These are phyloP conservation scores for Pterobdella sp. DNA, from an alignment of 2,888 invertebrate species.

Conservation along the genomic window DNA sequence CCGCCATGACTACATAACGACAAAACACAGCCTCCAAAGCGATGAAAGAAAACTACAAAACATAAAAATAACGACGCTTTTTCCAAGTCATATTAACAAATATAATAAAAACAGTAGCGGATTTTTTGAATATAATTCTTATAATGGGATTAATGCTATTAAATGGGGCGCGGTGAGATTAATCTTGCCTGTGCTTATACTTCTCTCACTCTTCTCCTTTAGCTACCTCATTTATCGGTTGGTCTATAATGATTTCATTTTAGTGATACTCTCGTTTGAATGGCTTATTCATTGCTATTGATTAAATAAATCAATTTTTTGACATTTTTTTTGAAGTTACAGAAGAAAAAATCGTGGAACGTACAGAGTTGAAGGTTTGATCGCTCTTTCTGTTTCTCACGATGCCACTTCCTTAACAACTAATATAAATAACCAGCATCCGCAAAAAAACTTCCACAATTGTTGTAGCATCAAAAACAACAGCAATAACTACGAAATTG, in stretches of 20 bases:
- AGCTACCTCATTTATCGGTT: constrained; percentile 1
- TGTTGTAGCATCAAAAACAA: constrained; percentile 14
- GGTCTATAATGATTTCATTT: too few relatives aligned
- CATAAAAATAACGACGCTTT: neutral
- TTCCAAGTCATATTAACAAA: neutral
- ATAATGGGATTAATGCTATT: constrained; percentile 14
- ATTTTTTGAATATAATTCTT: constrained; percentile 1
- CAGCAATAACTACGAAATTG: neutral
- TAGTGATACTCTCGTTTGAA: too few relatives aligned
- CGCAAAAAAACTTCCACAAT: neutral
- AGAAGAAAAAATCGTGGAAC: neutral
- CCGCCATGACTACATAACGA: neutral
- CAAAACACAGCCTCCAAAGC: constrained; percentile 4
- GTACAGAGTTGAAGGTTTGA: neutral
- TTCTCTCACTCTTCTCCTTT: neutral
- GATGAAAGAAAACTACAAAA: constrained; percentile 23
- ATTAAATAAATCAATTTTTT: neutral
- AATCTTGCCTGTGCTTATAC: neutral
- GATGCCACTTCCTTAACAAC: neutral
- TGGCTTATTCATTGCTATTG: too few relatives aligned
- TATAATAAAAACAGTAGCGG: neutral
- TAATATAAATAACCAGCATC: neutral
- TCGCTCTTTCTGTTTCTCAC: neutral
- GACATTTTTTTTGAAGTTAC: constrained; percentile 7
- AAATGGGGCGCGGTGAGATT: constrained; percentile 12